Evolutionary conservation across 2,797 vertebrate species (phyloP).

Genomic region (Eremophila alpestris): DNA sequence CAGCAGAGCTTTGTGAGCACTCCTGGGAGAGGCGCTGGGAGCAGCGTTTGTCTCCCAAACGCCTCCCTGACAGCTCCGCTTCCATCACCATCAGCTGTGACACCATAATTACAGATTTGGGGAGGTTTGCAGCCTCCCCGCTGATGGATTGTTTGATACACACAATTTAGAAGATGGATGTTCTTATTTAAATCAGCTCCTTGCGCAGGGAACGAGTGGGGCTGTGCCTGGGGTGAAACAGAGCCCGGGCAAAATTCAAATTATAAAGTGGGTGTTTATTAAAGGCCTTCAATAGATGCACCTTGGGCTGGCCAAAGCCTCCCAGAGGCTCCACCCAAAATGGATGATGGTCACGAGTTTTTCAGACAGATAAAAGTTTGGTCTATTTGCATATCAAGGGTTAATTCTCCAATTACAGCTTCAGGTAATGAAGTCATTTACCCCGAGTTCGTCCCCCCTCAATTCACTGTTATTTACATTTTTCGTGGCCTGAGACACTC

Average conservation of each 20-base stretch:
- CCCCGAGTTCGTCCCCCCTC: no score
- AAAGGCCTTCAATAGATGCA: background rate
- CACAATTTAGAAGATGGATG: conserved; percentile 74
- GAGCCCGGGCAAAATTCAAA: accelerated
- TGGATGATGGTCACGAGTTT: no score
- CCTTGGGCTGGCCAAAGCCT: no score
- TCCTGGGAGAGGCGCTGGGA: conserved; percentile 46
- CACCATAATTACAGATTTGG: conserved; percentile 75
- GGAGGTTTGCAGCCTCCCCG: conserved; percentile 61
- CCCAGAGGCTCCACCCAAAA: no score
- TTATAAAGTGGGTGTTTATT: background rate
- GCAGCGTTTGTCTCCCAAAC: conserved; percentile 63
- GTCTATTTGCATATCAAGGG: no score
- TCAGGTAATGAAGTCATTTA: no score
- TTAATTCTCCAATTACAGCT: no score
- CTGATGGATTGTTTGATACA: conserved; percentile 75
- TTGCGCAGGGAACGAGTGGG: background rate
- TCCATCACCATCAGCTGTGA: conserved; percentile 74
- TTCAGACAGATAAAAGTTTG: no score
- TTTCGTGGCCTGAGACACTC: no score
- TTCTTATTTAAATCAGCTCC: conserved; percentile 63
- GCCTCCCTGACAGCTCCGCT: conserved; percentile 72
- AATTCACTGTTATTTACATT: no score
- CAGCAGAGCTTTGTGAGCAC: conserved; percentile 48
- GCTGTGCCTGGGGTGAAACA: background rate